Percentiles rank a stretch among this genome's conserved stretches.
Evolutionary conservation across 1,140 invertebrate species (phyloP).

Genomic region (Pinna nobilis): DNA sequence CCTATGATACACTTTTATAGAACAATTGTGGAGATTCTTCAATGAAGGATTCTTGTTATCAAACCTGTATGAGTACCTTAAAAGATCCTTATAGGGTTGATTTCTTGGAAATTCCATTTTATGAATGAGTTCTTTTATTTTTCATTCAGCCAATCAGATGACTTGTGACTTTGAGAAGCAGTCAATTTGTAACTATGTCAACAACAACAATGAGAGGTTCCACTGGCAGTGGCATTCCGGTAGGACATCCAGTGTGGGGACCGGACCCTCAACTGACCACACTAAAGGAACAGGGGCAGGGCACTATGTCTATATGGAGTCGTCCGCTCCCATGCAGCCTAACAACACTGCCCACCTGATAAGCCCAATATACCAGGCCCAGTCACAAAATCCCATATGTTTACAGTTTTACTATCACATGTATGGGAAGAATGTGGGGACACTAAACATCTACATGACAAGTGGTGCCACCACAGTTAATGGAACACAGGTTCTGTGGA

Average conservation of each 20-base stretch:
- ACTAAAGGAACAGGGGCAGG: constrained; percentile 38
- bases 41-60: too few relatives aligned
- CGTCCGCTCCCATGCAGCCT: constrained; percentile 45
- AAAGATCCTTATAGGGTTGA: not conserved
- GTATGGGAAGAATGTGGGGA: constrained; percentile 77
- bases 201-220: constrained; percentile 55
- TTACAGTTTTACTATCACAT: constrained; percentile 84
- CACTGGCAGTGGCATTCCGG: constrained; percentile 51
- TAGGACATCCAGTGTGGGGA: constrained; percentile 18
- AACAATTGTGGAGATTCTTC: too few relatives aligned
- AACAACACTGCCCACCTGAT: constrained; percentile 51
- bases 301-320: constrained; percentile 63
- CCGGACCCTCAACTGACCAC: constrained; percentile 29
- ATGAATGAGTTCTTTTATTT: not conserved
- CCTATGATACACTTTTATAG: too few relatives aligned
- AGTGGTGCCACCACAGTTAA: constrained; percentile 6
- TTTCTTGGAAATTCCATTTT: not conserved
- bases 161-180: constrained; percentile 59
- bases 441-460: constrained; percentile 42
- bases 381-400: constrained; percentile 19
- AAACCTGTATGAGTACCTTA: too few relatives aligned
- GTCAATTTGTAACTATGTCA: constrained; percentile 47
- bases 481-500: constrained; percentile 34
- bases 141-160: not conserved
- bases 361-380: constrained; percentile 19